Evolutionary conservation across 1,140 invertebrate genomes (phyloP).

Genomic region (Acromyrmex echinatior): DNA sequence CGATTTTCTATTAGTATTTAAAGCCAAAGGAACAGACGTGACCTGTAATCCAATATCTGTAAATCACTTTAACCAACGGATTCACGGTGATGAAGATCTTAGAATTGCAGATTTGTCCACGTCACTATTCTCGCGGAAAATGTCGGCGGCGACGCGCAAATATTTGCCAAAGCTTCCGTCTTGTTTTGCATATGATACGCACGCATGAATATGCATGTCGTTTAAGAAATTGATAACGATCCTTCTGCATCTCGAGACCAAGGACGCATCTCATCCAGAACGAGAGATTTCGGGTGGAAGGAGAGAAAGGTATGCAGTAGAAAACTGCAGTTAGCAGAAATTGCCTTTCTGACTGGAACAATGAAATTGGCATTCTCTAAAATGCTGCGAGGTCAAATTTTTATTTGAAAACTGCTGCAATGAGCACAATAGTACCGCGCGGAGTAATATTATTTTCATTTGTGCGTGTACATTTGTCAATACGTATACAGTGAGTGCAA

Average conservation of each 20-base stretch:
- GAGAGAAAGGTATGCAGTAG: too few relatives aligned
- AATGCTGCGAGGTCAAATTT: neutral
- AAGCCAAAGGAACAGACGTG: slow-evolving; percentile 32
- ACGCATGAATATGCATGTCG: slow-evolving; percentile 64
- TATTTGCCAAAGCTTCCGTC: slow-evolving; percentile 39
- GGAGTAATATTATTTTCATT: neutral
- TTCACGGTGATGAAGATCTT: slow-evolving; percentile 40
- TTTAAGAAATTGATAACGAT: slow-evolving; percentile 68
- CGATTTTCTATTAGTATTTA: slow-evolving; percentile 38
- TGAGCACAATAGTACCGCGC: neutral
- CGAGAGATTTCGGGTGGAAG: neutral
- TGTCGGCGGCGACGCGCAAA: slow-evolving; percentile 43
- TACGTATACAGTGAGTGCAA: neutral
- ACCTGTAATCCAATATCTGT: slow-evolving; percentile 44
- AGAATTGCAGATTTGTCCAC: slow-evolving; percentile 49
- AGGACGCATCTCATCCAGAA: slow-evolving; percentile 19
- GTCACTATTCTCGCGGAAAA: slow-evolving; percentile 41
- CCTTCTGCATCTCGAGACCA: neutral
- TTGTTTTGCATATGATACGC: slow-evolving; percentile 61
- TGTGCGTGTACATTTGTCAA: neutral
- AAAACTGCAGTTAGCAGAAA: slow-evolving; percentile 31
- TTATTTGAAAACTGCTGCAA: slow-evolving; percentile 13
- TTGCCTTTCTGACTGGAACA: neutral
- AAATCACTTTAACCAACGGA: slow-evolving; percentile 50
- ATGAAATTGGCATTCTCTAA: slow-evolving; percentile 1